Evolutionary conservation across 1,140 invertebrate species (phyloP).

Genomic region (Uloborus diversus): DNA sequence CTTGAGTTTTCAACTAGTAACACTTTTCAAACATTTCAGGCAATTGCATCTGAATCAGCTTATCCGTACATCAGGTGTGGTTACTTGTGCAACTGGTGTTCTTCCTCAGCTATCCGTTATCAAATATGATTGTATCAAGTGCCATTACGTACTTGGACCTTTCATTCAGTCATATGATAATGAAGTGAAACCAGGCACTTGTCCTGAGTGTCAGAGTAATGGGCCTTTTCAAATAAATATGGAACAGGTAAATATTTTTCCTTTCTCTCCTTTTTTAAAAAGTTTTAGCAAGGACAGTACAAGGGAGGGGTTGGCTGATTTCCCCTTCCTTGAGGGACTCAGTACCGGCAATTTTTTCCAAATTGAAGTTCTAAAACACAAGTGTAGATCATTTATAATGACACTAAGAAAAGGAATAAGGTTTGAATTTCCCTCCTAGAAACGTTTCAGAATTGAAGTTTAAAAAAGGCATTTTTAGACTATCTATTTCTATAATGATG

Average conservation of each 20-base stretch:
- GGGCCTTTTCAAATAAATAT: conserved; percentile 87
- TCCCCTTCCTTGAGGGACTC: no score
- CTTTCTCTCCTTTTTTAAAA: not conserved
- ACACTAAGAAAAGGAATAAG: no score
- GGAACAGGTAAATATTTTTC: conserved; percentile 77
- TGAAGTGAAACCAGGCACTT: conserved; percentile 95
- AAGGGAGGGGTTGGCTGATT: no score
- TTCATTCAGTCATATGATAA: conserved; percentile 92
- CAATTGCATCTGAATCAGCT: conserved; percentile 96
- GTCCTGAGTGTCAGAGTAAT: conserved; percentile 96
- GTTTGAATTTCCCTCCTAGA: no score
- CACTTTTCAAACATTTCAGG: conserved; percentile 69
- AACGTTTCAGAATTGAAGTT: no score
- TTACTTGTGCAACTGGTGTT: conserved; percentile 94
- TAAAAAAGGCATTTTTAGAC: no score
- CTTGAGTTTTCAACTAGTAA: no score
- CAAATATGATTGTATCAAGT: conserved; percentile 98
- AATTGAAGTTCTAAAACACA: no score
- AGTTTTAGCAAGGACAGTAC: not conserved
- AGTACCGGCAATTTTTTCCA: no score
- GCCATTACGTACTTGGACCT: conserved; percentile 93
- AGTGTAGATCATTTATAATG: no score
- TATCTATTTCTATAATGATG: not conserved
- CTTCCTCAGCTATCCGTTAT: conserved; percentile 94
- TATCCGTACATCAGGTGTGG: conserved; percentile 91